Conservation (phyloP, 2,888 invertebrate genomes). For the Himalopsyche tibetana region DNA sequence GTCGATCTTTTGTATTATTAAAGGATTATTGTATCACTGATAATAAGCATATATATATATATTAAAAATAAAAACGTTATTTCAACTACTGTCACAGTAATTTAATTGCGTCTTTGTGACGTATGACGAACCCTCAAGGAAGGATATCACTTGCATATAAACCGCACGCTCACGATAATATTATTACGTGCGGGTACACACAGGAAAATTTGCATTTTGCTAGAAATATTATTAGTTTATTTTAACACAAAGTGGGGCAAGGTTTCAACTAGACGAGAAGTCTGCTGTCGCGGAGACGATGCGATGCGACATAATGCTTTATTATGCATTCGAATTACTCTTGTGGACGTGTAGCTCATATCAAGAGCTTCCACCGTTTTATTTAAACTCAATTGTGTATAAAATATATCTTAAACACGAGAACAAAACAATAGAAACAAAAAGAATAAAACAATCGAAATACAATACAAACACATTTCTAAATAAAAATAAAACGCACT, state of each 20-base stretch:
- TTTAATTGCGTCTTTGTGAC: neutral
- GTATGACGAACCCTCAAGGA: constrained; percentile 2
- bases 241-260: constrained; percentile 1
- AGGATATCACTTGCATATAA: neutral
- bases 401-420: neutral
- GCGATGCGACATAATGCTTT: constrained; percentile 9
- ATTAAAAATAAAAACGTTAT: too few relatives aligned
- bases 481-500: too few relatives aligned
- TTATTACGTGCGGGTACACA: constrained; percentile 12
- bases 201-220: constrained; percentile 26
- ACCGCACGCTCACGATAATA: neutral
- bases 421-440: too few relatives aligned
- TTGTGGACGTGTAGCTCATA: neutral
- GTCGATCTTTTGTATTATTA: too few relatives aligned
- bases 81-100: too few relatives aligned
- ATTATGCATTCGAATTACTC: constrained; percentile 19
- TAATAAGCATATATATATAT: too few relatives aligned
- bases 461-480: too few relatives aligned
- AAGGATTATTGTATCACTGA: too few relatives aligned
- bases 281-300: neutral
- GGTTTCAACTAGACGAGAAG: constrained; percentile 24
- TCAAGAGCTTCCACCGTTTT: neutral
- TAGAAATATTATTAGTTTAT: constrained; percentile 24
- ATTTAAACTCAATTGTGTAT: neutral
- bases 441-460: neutral